Base-by-base conservation (phyloP, 2,888 invertebrate species). In the Patella depressa region DNA sequence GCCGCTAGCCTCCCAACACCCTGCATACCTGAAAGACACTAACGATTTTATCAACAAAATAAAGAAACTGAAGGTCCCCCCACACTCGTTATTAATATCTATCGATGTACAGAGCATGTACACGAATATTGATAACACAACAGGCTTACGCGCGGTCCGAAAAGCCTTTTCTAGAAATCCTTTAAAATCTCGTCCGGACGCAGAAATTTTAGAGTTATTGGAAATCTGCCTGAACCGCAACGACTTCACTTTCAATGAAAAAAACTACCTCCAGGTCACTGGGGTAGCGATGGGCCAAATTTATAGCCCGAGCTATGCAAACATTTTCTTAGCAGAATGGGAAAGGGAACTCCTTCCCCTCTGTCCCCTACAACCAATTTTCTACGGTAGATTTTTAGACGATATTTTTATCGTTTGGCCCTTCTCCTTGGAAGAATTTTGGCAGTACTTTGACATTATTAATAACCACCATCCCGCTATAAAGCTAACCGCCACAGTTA, bases 321-420 rank as follows among this genome's bases (percentile, higher is more conserved):
- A 65, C 14, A 65, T 65, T 14, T 65, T 65, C 19, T 7, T 65
- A 19, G 65, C 65, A 9, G n/a, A 65, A 14, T 65, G 65, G 65
- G 65, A 65, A 65, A n/a, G 9, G n/a, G 65, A 65, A 65, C n/a
- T 65, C 11, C 24, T 19, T n/a, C 24, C n/a, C n/a, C n/a, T 65
- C 11, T 65, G 19, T 14, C 65, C 65, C 9, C 24, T 65, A 19
- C 11, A 65, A 65, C 65, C 65, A 11, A 19, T 65, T 19, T 65
- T 65, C 65, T 65, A 65, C 24, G 65, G 65, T 19, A 65, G 65
- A 19, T 65, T 65, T 65, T 14, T 65, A 12, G 65, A 65, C 65
- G 65, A 65, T 65, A 65, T 65, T 65, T 65, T 65, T n/a, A 65
- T 65, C 11, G 24, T 65, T 65, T 65, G 65, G n/a, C n/a, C 65